phyloP scores from a whole-genome alignment of 2,113 vertebrate species.

The Oplegnathus fasciatus region DNA sequence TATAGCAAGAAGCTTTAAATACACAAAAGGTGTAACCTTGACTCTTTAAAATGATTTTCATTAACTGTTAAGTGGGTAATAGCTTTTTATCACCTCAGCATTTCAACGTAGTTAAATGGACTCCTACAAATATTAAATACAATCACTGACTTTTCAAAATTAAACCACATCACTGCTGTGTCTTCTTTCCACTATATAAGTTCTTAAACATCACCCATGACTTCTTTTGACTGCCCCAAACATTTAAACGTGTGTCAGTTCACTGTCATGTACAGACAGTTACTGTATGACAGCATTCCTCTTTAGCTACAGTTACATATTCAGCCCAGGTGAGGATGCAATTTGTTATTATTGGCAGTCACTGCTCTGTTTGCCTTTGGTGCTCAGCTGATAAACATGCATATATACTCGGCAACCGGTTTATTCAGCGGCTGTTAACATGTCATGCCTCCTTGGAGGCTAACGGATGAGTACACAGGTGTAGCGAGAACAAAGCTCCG shows the following conservation, averaged over 20 bases:
- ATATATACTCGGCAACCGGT: constrained; percentile 14
- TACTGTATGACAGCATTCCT: not conserved
- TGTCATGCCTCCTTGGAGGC: not conserved
- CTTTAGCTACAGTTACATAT: not conserved
- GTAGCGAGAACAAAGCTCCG: constrained; percentile 16
- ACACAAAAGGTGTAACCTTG: too few relatives aligned
- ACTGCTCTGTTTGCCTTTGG: constrained; percentile 41
- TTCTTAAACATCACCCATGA: not conserved
- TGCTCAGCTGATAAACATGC: constrained; percentile 27
- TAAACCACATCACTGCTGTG: not conserved
- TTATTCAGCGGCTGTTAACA: constrained; percentile 36
- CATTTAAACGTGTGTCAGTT: not conserved
- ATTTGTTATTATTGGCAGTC: constrained; percentile 5
- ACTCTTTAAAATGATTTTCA: too few relatives aligned
- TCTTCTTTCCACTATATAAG: not conserved
- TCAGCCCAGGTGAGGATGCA: not conserved
- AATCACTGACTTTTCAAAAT: not conserved
- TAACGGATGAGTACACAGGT: not conserved
- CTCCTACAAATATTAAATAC: too few relatives aligned
- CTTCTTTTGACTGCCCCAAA: not conserved
- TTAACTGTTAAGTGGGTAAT: not conserved
- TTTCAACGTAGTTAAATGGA: not conserved
- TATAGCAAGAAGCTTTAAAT: too few relatives aligned
- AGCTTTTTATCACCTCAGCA: not conserved
- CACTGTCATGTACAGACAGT: not conserved